phyloP scores from a whole-genome alignment of 2,797 vertebrate species.

The Falco rusticolus region DNA sequence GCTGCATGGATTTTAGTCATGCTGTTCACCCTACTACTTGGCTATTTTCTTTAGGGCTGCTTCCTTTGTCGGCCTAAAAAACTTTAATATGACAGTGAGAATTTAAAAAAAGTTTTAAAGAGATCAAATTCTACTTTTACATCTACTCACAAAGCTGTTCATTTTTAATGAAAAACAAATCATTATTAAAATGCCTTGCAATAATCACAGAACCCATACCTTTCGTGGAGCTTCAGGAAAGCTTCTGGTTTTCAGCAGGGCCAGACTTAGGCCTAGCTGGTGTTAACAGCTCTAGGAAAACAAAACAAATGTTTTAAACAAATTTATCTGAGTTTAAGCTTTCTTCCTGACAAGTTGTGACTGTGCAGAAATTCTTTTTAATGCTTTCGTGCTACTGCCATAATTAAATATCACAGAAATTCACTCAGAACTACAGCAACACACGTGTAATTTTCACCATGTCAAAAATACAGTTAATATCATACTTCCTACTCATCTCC shows the following conservation, averaged over 20 bases:
- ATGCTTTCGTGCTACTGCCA: neutral
- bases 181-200: neutral
- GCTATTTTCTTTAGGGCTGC: conserved; percentile 22
- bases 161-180: neutral
- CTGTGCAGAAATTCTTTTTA: neutral
- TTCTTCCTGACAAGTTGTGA: neutral
- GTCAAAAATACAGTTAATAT: neutral
- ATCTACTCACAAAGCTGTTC: neutral
- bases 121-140: neutral
- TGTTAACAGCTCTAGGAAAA: neutral
- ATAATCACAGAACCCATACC: neutral
- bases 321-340: neutral
- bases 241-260: neutral
- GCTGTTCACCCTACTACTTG: neutral
- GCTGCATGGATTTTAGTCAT: neutral
- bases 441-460: neutral
- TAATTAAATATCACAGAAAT: neutral
- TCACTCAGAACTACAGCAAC: neutral
- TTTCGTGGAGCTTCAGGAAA: neutral
- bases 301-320: neutral
- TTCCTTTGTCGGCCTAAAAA: conserved; percentile 24
- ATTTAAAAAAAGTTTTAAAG: neutral
- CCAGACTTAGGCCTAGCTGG: neutral
- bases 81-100: neutral
- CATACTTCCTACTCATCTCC: neutral